Conservation (phyloP, 30 jellyfish, hydroid and myxozoan species). For the Cassiopea xamachana region DNA sequence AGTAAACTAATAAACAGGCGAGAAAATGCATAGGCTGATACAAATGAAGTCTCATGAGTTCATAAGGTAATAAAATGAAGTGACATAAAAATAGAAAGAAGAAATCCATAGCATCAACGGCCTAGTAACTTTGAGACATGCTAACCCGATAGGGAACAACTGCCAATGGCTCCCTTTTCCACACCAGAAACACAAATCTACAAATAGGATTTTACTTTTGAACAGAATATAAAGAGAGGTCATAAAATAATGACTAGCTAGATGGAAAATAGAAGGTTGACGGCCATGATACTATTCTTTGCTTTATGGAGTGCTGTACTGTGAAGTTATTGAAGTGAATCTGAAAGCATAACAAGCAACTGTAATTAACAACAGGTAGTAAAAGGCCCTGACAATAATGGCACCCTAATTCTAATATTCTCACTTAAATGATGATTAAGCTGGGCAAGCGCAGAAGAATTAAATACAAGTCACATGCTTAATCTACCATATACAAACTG, state of each 20-base stretch:
- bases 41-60: too few species aligned
- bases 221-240: too few species aligned
- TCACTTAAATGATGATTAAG: background rate
- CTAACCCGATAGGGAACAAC: too few species aligned
- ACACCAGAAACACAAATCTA: too few species aligned
- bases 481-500: background rate
- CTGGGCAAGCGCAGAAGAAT: background rate
- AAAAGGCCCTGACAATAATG: background rate
- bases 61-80: too few species aligned
- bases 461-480: background rate
- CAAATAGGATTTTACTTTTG: too few species aligned
- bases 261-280: background rate
- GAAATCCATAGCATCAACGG: too few species aligned
- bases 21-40: too few species aligned
- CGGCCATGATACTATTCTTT: background rate
- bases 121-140: too few species aligned
- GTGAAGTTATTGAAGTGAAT: background rate
- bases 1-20: too few species aligned
- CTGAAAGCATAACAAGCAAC: background rate
- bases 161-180: too few species aligned
- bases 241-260: background rate
- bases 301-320: background rate
- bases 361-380: slow-evolving; percentile 1
- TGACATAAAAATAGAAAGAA: too few species aligned
- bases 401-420: background rate